These are phyloP conservation scores for Holothuria scabra DNA, from an alignment of 53 echinoderm and acorn worm species.

Conservation along the genomic window DNA sequence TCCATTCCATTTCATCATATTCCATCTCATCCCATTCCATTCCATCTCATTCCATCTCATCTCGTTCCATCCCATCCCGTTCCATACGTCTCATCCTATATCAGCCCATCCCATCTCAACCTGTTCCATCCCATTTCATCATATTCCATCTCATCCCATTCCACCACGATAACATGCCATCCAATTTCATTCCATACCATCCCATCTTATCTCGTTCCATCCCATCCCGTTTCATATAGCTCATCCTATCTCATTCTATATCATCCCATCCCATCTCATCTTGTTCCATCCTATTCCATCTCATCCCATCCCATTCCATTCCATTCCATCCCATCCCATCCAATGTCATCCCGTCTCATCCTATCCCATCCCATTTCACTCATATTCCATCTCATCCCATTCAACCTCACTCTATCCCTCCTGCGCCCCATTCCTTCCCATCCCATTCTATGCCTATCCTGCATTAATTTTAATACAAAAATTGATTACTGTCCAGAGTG, in stretches of 20 bases:
- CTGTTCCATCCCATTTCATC: background rate
- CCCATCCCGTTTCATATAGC: background rate
- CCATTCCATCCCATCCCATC: background rate
- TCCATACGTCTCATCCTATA: too few species aligned
- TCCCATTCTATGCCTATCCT: background rate
- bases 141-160: background rate
- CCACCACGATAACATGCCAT: background rate
- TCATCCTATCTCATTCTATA: background rate
- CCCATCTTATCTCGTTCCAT: background rate
- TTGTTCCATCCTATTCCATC: background rate
- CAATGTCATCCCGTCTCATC: too few species aligned
- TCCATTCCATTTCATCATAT: too few species aligned
- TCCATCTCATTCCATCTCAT: background rate
- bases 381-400: too few species aligned
- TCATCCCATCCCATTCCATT: background rate
- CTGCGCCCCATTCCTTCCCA: background rate
- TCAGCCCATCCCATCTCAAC: background rate
- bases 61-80: background rate
- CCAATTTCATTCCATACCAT: too few species aligned
- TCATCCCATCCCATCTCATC: background rate
- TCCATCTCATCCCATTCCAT: background rate
- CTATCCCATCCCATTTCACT: too few species aligned
- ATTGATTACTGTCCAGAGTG: too few species aligned
- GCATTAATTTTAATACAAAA: too few species aligned
- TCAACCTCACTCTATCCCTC: background rate